Percentiles rank a stretch among this genome's conserved stretches.
phyloP scores from a whole-genome alignment of 2,113 vertebrate genomes.

The Peromyscus californicus region DNA sequence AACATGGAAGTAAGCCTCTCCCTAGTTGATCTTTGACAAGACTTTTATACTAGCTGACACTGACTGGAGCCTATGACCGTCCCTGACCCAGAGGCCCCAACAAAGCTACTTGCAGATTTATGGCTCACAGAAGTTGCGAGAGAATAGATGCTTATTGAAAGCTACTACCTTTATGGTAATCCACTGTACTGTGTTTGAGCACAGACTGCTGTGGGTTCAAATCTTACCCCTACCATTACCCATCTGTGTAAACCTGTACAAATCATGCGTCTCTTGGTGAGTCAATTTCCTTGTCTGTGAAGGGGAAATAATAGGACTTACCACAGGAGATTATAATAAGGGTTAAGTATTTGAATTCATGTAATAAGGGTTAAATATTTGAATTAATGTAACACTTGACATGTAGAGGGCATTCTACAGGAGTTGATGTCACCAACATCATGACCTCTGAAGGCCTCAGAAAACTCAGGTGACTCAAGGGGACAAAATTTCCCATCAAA shows the following conservation, averaged over 20 bases:
- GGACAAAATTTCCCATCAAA: not conserved
- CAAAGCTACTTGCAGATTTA: not conserved
- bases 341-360: not conserved
- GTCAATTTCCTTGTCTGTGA: not conserved
- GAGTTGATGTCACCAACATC: too few relatives aligned
- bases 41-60: not conserved
- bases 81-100: not conserved
- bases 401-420: not conserved
- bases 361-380: not conserved
- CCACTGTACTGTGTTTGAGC: not conserved
- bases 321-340: not conserved
- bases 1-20: not conserved
- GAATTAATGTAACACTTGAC: not conserved
- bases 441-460: not conserved
- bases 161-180: not conserved
- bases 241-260: not conserved
- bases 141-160: not conserved
- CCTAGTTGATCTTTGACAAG: not conserved
- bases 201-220: not conserved
- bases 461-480: not conserved
- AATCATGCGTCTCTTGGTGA: not conserved
- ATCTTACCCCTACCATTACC: not conserved
- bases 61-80: accelerated
- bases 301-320: not conserved
- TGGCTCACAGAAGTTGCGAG: not conserved